phyloP scores from a whole-genome alignment of 2,888 invertebrate species.

The Drosophila mercatorum region DNA sequence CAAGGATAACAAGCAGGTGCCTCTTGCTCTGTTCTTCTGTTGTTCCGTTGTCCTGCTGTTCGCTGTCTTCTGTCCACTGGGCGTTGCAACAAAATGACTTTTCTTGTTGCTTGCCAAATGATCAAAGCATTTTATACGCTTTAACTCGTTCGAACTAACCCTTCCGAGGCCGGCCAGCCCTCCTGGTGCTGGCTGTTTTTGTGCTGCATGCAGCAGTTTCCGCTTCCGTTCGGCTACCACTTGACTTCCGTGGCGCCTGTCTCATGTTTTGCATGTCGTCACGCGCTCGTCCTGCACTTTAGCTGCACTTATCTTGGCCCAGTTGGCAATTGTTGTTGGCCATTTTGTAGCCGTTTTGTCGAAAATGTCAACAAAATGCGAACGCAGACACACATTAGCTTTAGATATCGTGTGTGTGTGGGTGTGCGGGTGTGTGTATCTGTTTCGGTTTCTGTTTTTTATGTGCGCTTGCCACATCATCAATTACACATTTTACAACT shows the following conservation, averaged over 20 bases:
- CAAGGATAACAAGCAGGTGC: constrained; percentile 57
- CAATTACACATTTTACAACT: constrained; percentile 80
- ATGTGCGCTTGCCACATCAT: constrained; percentile 76
- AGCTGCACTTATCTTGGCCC: constrained; percentile 69
- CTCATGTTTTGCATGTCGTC: constrained; percentile 72
- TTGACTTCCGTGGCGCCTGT: constrained; percentile 53
- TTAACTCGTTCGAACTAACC: constrained; percentile 8
- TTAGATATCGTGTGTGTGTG: neutral
- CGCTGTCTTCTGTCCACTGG: constrained; percentile 10
- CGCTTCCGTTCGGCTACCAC: constrained; percentile 69
- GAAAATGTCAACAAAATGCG: constrained; percentile 76
- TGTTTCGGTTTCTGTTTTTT: constrained; percentile 45
- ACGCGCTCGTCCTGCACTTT: constrained; percentile 73
- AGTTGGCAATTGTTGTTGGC: constrained; percentile 44
- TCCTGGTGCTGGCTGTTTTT: constrained; percentile 7
- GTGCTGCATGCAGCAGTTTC: constrained; percentile 68
- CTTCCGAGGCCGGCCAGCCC: neutral
- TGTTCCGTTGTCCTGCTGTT: neutral
- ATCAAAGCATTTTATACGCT: constrained; percentile 70
- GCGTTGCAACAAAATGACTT: constrained; percentile 65
- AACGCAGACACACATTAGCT: constrained; percentile 60
- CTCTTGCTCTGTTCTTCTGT: neutral
- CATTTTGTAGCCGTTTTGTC: constrained; percentile 76
- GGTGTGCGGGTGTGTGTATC: neutral
- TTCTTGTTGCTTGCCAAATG: constrained; percentile 73